Evolutionary conservation across 2,888 invertebrate genomes (phyloP).

Genomic region (Chloroclysta siterata): DNA sequence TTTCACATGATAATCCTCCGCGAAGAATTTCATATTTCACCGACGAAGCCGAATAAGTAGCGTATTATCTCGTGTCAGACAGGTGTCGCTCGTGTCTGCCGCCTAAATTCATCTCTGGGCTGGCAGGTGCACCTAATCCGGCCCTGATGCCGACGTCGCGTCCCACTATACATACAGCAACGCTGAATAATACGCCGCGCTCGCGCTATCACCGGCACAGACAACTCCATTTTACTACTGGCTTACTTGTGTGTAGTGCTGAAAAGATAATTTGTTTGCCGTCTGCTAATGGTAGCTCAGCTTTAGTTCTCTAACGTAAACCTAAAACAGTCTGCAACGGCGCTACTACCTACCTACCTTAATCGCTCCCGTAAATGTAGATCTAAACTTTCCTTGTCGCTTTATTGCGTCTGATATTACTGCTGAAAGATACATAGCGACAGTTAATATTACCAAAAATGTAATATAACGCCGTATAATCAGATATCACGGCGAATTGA

Average conservation of each 20-base stretch:
- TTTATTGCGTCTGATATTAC: constrained; percentile 42
- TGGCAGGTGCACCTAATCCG: constrained; percentile 77
- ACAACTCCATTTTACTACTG: constrained; percentile 51
- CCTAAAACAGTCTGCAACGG: constrained; percentile 35
- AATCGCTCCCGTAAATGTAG: constrained; percentile 38
- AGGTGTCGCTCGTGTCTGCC: constrained; percentile 77
- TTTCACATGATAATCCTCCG: constrained; percentile 63
- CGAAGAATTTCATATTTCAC: constrained; percentile 79
- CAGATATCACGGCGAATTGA: constrained; percentile 42
- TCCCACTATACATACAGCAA: constrained; percentile 45
- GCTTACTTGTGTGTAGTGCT: constrained; percentile 38
- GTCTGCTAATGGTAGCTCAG: constrained; percentile 30
- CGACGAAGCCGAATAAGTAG: constrained; percentile 74
- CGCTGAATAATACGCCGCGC: constrained; percentile 54
- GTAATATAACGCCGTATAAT: constrained; percentile 43
- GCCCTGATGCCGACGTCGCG: constrained; percentile 60
- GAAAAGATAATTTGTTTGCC: constrained; percentile 45
- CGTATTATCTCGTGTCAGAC: constrained; percentile 77
- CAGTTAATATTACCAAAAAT: constrained; percentile 43
- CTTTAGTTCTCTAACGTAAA: constrained; percentile 27
- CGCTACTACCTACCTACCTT: constrained; percentile 37
- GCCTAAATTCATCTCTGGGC: constrained; percentile 75
- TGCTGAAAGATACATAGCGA: constrained; percentile 40
- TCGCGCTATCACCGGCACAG: constrained; percentile 50
- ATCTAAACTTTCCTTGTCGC: constrained; percentile 33